A percentile compares a stretch with the other conserved stretches of the same genome.
phyloP scores from a whole-genome alignment of 2,113 vertebrate genomes.

The Damaliscus lunatus region DNA sequence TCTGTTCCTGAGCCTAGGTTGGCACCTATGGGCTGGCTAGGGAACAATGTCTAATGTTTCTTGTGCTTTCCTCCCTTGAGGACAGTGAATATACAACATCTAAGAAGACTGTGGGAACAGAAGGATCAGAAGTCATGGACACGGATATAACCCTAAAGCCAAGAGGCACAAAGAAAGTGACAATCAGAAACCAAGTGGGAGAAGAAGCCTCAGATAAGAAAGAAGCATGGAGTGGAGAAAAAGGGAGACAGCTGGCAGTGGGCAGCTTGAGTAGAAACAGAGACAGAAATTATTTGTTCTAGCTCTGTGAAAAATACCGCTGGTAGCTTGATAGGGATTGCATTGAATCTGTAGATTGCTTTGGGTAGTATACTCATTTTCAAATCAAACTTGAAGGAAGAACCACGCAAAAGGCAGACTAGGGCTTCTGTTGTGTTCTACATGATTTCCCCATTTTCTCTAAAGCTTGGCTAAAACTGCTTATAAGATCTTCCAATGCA shows the following conservation, averaged over 20 bases:
- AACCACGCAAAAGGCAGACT: background rate
- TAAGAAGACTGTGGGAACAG: background rate
- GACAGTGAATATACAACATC: background rate
- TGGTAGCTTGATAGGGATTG: no score
- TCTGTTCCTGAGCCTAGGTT: background rate
- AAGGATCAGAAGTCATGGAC: background rate
- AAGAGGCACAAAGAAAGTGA: background rate
- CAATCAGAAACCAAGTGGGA: background rate
- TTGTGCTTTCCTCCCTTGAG: background rate
- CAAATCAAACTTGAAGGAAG: background rate
- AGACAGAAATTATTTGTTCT: no score
- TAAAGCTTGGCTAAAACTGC: background rate
- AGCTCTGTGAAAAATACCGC: no score
- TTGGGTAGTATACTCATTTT: no score
- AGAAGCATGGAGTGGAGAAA: background rate
- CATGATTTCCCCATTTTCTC: background rate
- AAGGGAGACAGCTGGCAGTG: background rate
- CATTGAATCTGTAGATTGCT: no score
- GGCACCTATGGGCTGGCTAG: background rate
- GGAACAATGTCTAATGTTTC: background rate
- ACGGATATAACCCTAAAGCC: background rate
- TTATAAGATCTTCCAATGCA: background rate
- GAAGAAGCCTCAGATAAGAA: background rate
- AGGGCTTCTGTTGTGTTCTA: background rate
- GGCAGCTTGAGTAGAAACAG: background rate